Evolutionary conservation across 92 coral and sea anemone genomes (phyloP).

Genomic region (Scolanthus callimorphus): DNA sequence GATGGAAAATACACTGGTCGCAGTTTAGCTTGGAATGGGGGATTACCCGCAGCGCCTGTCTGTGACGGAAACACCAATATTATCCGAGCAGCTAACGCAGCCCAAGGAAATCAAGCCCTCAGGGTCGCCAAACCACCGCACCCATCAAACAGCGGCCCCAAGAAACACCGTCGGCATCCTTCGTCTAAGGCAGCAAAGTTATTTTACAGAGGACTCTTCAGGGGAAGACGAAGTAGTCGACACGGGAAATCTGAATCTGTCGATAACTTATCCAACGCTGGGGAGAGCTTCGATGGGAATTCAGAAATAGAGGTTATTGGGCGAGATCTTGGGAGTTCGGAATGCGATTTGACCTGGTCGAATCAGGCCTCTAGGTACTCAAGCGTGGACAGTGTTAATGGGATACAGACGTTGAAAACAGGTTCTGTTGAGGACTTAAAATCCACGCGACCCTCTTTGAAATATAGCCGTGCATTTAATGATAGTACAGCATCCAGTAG

Average conservation of each 20-base stretch:
- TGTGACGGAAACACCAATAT: neutral
- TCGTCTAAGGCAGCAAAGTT: slow-evolving; percentile 28
- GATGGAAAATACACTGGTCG: slow-evolving; percentile 49
- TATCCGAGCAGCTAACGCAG: neutral
- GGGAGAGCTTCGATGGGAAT: no score
- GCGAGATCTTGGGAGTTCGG: neutral
- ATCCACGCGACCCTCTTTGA: slow-evolving; percentile 29
- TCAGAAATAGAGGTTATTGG: neutral
- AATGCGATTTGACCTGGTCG: neutral
- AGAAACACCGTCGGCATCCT: no score
- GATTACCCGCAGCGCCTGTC: slow-evolving; percentile 24
- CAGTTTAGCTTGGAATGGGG: slow-evolving; percentile 71
- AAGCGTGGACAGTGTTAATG: slow-evolving; percentile 7
- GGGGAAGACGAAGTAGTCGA: neutral
- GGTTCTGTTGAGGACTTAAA: no score
- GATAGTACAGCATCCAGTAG: slow-evolving; percentile 7
- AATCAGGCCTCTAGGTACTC: neutral
- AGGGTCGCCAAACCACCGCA: neutral
- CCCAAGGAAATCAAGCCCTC: neutral
- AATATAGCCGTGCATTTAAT: slow-evolving; percentile 63
- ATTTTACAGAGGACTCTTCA: slow-evolving; percentile 10
- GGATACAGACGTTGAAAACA: no score
- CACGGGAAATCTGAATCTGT: neutral
- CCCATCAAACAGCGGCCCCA: slow-evolving; percentile 13
- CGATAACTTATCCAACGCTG: neutral